Conservation (phyloP, 2,888 invertebrate genomes). For the Pollenia griseotomentosa region DNA sequence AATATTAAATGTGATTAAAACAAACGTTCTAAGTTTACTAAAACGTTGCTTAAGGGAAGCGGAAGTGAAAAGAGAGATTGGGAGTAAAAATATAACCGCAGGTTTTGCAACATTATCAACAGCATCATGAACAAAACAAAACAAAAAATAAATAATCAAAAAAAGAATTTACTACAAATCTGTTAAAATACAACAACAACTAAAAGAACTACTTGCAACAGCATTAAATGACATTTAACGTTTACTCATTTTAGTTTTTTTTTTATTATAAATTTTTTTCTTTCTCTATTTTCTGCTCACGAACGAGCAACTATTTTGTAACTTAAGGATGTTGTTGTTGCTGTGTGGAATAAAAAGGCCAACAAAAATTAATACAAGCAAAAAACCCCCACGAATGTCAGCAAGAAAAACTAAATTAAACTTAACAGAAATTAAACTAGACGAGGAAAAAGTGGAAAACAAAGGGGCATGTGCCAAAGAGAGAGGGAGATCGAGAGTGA, state of each 20-base stretch:
- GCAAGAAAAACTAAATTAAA: slow-evolving; percentile 63
- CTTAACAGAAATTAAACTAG: slow-evolving; percentile 39
- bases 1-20: slow-evolving; percentile 71
- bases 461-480: not conserved
- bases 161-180: slow-evolving; percentile 5
- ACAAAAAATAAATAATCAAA: not conserved
- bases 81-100: slow-evolving; percentile 39
- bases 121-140: not conserved
- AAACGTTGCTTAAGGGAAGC: slow-evolving; percentile 17
- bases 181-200: slow-evolving; percentile 24
- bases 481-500: slow-evolving; percentile 4
- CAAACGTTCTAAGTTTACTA: slow-evolving; percentile 58
- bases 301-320: slow-evolving; percentile 12
- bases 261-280: not conserved
- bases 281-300: not conserved
- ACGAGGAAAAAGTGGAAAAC: not conserved
- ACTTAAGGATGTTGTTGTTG: slow-evolving; percentile 7
- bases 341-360: not conserved
- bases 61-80: not conserved
- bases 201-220: slow-evolving; percentile 38
- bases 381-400: slow-evolving; percentile 31
- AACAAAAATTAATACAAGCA: not conserved
- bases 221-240: slow-evolving; percentile 63
- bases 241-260: slow-evolving; percentile 26
- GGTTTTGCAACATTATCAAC: slow-evolving; percentile 10